These are phyloP conservation scores for Lasioglossum marginatum DNA, from an alignment of 2,888 invertebrate genomes.

Conservation along the genomic window DNA sequence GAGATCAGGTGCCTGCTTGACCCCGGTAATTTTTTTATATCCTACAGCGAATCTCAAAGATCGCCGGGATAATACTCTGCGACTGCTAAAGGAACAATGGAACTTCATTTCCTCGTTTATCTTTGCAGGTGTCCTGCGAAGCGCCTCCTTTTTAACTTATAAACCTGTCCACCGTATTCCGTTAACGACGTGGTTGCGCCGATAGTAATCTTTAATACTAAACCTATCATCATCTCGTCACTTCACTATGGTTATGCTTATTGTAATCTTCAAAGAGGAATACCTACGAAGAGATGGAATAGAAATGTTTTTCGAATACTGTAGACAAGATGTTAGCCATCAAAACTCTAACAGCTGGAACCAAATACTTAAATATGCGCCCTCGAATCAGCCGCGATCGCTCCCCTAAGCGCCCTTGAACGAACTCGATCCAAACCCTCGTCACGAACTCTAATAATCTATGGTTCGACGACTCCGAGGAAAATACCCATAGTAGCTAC, in stretches of 20 bases:
- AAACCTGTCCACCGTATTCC: not conserved
- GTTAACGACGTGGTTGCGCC: not conserved
- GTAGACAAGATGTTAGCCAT: not conserved
- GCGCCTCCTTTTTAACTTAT: not conserved
- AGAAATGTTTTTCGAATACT: not conserved
- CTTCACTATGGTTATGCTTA: no score
- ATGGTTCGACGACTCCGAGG: slow-evolving; percentile 30
- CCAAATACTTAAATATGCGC: not conserved
- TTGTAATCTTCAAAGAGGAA: no score
- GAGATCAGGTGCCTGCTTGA: not conserved
- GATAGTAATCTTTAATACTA: not conserved
- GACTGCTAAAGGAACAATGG: not conserved
- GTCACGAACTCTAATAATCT: slow-evolving; percentile 45
- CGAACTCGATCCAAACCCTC: slow-evolving; percentile 23
- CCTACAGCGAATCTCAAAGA: not conserved
- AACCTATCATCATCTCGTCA: not conserved
- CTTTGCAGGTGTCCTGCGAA: not conserved
- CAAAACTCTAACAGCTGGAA: not conserved
- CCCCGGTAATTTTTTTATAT: not conserved
- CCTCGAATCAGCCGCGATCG: not conserved
- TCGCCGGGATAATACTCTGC: not conserved
- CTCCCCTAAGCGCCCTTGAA: not conserved
- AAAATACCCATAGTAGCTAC: slow-evolving; percentile 19
- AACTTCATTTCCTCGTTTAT: not conserved
- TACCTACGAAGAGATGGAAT: not conserved